Percentiles rank a stretch among this genome's conserved stretches.
These are phyloP conservation scores for Limnephilus rhombicus DNA, from an alignment of 2,888 invertebrate genomes.

Conservation along the genomic window DNA sequence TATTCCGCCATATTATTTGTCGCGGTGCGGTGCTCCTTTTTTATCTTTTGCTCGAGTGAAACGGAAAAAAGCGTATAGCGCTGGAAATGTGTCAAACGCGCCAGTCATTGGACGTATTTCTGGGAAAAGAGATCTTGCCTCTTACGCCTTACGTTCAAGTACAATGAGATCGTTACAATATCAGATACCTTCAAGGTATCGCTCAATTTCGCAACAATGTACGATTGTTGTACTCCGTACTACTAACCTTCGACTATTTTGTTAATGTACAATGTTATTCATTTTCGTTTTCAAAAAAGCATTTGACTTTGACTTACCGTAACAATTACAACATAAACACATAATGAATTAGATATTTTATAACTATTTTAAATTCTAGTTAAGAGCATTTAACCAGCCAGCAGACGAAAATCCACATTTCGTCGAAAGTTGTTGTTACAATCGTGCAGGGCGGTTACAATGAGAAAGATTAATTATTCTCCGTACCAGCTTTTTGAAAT, in stretches of 20 bases:
- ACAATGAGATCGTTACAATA: background rate
- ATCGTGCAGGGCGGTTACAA: too few relatives aligned
- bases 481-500: too few relatives aligned
- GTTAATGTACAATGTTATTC: background rate
- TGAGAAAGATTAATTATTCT: too few relatives aligned
- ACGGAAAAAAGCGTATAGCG: constrained; percentile 11
- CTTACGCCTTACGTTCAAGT: background rate
- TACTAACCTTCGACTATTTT: background rate
- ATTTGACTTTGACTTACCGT: too few relatives aligned
- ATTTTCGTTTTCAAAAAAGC: background rate
- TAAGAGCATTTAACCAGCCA: too few relatives aligned
- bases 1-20: constrained; percentile 43
- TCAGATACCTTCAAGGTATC: background rate
- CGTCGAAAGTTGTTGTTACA: too few relatives aligned
- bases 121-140: constrained; percentile 1
- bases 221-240: background rate
- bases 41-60: constrained; percentile 32
- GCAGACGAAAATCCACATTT: too few relatives aligned
- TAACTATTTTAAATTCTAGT: too few relatives aligned
- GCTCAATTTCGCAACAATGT: background rate
- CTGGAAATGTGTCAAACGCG: constrained; percentile 36
- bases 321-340: too few relatives aligned
- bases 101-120: constrained; percentile 31
- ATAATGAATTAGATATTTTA: too few relatives aligned
- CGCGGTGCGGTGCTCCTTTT: constrained; percentile 33